These are phyloP conservation scores for Alligator sinensis DNA, from an alignment of 2,113 vertebrate species.

Conservation along the genomic window DNA sequence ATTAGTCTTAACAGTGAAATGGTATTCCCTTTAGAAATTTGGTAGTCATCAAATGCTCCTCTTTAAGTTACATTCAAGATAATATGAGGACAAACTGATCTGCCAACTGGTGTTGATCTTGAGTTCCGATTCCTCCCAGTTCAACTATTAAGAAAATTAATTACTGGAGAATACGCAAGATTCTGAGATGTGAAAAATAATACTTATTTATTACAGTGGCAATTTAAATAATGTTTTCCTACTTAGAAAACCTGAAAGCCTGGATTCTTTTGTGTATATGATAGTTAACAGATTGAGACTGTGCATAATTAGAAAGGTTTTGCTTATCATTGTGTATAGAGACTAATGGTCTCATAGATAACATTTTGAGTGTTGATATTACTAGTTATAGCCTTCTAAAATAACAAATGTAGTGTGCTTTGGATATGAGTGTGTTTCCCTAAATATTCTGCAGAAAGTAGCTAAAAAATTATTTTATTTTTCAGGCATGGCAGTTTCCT, in stretches of 20 bases:
- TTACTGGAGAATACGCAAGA: not conserved
- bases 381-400: not conserved
- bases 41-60: constrained; percentile 49
- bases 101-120: constrained; percentile 4
- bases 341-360: not conserved
- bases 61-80: constrained; percentile 12
- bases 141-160: constrained; percentile 2
- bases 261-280: not conserved
- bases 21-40: constrained; percentile 54
- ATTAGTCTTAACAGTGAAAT: constrained; percentile 32
- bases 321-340: not conserved
- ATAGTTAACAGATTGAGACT: not conserved
- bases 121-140: constrained; percentile 8
- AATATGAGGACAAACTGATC: constrained; percentile 17
- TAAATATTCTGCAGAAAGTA: not conserved
- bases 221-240: not conserved
- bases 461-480: not conserved
- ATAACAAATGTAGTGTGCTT: not conserved
- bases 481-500: not conserved
- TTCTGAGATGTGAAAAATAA: not conserved
- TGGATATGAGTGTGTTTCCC: not conserved
- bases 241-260: not conserved
- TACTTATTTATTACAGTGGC: not conserved
- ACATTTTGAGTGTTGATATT: not conserved
- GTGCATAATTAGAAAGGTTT: not conserved